Base-by-base conservation (phyloP, 1,140 invertebrate species). In the Magallana ariakensis region DNA sequence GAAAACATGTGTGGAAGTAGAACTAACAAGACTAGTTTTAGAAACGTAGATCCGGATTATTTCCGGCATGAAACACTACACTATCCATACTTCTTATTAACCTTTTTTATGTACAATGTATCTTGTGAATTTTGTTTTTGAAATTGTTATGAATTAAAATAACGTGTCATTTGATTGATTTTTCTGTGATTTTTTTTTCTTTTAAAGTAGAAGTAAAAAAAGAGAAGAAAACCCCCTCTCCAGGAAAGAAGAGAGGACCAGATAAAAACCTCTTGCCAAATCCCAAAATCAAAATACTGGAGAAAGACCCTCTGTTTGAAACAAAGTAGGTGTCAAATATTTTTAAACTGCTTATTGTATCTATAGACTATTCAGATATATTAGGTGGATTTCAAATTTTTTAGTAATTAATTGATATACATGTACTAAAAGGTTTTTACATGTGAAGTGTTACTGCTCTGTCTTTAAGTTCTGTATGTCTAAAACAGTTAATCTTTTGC, bases 301-400 rank as follows among this genome's bases (percentile, higher is more conserved):
- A 94, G 83, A 93, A 94, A 87, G 95, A 95, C 89, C 95, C 95
- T 7, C 94, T 95, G n/a, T 95, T 95, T 92, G 93, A 95, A 87
- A 93, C 93, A 82, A 93, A 92, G 92, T 93, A 91, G 80, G 85
- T 87, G 1, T 75, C 8, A 46, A 62, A 19, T 54, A 15, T 57
- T 85, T 22, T 56, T 19, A 33, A 19, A 58, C 55, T n/a, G 22
- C 7, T 6, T 9, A n/a, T 80, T 16, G n/a, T 56, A n/a, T 54
- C 46, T 15, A 13, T 15, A 80, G 5, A 11, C 22, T 80, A 10
- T 26, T 53, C 46, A 33, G 19, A 80, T 22, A 80, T 10, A 13
- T 80, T 15, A 15, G 9, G 33, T 46, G 33, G 5, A 46, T 46
- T 46, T 26, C n/a, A 33, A 33, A 33, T 7, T 33, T n/a, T 19